Evolutionary conservation across 2,113 vertebrate genomes (phyloP).

Genomic region (Theristicus caerulescens): DNA sequence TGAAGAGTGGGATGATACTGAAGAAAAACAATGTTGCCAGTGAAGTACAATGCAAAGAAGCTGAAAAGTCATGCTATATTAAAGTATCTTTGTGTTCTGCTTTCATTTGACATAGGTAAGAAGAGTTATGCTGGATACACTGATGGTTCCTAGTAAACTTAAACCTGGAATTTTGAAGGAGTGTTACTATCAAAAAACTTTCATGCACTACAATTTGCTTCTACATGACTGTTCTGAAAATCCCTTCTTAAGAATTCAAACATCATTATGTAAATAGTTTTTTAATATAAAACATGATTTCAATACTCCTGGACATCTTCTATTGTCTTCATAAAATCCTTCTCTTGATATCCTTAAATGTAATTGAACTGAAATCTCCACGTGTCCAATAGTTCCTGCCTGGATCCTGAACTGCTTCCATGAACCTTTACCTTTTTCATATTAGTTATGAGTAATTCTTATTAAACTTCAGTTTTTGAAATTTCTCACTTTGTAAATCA

Average conservation of each 20-base stretch:
- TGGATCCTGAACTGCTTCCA: neutral
- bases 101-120: neutral
- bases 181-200: neutral
- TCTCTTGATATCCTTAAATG: neutral
- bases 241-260: neutral
- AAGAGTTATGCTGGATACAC: neutral
- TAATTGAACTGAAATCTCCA: neutral
- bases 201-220: neutral
- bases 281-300: neutral
- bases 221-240: neutral
- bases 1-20: neutral
- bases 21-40: neutral
- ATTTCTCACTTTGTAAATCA: neutral
- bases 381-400: neutral
- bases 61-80: neutral
- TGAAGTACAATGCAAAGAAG: neutral
- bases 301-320: neutral
- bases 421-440: neutral
- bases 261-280: neutral
- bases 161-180: neutral
- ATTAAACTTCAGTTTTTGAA: neutral
- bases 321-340: neutral
- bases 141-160: neutral
- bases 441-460: neutral
- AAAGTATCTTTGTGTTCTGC: neutral